Evolutionary conservation across 1,140 invertebrate genomes (phyloP), one percentile per base, ranked within the genome.

Genomic region (Wasmannia auropunctata): DNA sequence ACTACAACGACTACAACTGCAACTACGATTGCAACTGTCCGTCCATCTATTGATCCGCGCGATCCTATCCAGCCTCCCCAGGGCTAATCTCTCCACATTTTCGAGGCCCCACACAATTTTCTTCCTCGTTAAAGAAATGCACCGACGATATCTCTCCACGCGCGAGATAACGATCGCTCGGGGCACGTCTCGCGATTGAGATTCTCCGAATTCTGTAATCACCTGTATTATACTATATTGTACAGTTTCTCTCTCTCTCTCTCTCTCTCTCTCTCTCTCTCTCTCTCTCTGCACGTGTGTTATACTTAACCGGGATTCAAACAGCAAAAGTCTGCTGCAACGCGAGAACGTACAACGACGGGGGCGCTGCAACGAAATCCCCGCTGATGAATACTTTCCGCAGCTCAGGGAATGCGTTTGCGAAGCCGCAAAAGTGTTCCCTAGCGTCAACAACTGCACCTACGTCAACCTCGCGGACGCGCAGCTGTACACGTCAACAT

Each of bases 401-500:
- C 70, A 94, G 93, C 90, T 94, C 37, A 67, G 85, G 14, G 72
- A 88, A 34, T 94, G 93, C 74, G 81, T 93, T 6, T 54, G 34
- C 10, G 93, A 94, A 37, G 92, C 93, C 10, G 28, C 87, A 67
- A 69, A 62, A 62, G 76, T 91, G 54, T 90, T 91, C 19, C 85
- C 92, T 0, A 84, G 37, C 80, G 89, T 92, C 70, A 86, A 69
- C 40, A 34, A n/a, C n/a, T n/a, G n/a, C 4, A 51, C 3, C 43
- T 69, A 80, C 62, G 10, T 22, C 7, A 54, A 54, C 10, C 49
- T 51, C 10, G 91, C 91, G 40, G 89, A 90, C 37, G 49, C 67
- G 0, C 62, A 91, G 43, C 88, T 25, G 80, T 91, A n/a, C 89
- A 93, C 76, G 88, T 94, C 34, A 94, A 94, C 69, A 92, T 92